Evolutionary conservation across 2,888 invertebrate genomes (phyloP).

Genomic region (Drosophila austrosaltans): DNA sequence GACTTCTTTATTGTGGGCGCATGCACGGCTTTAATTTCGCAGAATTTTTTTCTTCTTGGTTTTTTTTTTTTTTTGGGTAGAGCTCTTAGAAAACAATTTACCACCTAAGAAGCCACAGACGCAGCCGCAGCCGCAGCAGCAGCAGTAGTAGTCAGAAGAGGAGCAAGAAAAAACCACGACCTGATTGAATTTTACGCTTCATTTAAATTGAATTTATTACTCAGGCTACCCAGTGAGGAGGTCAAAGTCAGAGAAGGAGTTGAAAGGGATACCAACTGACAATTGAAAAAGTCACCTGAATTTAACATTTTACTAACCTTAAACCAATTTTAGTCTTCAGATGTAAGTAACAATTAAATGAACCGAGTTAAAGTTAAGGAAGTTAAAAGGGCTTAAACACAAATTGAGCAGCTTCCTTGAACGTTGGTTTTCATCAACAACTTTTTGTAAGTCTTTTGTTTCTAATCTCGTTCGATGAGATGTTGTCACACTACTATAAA

Average conservation of each 20-base stretch:
- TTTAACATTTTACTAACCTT: no score
- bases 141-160: slow-evolving; percentile 13
- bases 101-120: slow-evolving; percentile 74
- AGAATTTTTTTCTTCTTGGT: slow-evolving; percentile 51
- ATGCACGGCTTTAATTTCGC: slow-evolving; percentile 73
- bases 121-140: slow-evolving; percentile 61
- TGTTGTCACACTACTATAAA: no score
- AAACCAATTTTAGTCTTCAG: no score
- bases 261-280: neutral
- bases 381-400: no score
- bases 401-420: no score
- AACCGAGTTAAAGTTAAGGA: no score
- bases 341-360: no score
- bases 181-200: slow-evolving; percentile 81
- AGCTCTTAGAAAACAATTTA: slow-evolving; percentile 62
- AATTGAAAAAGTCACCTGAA: no score
- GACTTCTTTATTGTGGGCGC: slow-evolving; percentile 75
- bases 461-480: no score
- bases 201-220: slow-evolving; percentile 80
- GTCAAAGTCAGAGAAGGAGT: slow-evolving; percentile 5
- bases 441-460: no score
- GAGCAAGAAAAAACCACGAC: slow-evolving; percentile 43
- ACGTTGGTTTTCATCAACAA: no score
- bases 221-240: slow-evolving; percentile 26
- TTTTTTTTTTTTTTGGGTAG: slow-evolving; percentile 36